These are phyloP conservation scores for Lepus timidus DNA, from an alignment of 2,113 vertebrate species.

Conservation along the genomic window DNA sequence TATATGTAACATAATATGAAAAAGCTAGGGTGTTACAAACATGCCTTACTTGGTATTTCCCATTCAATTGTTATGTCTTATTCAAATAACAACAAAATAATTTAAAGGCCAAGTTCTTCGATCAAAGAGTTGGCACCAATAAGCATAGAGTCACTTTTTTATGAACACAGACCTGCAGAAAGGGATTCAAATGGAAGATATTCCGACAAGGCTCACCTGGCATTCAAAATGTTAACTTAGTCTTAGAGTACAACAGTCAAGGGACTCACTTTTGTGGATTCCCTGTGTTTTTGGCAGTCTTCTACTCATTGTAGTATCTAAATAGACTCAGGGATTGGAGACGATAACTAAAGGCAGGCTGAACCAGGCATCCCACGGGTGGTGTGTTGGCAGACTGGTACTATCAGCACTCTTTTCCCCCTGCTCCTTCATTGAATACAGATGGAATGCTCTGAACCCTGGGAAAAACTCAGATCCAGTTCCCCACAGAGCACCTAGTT, in stretches of 20 bases:
- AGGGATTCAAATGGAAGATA: neutral
- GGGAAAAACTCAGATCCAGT: neutral
- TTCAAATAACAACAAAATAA: neutral
- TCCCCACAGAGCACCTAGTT: neutral
- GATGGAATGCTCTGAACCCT: neutral
- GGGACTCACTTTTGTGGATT: neutral
- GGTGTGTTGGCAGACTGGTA: neutral
- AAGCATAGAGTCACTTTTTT: neutral
- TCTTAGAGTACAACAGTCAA: neutral
- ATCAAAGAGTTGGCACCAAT: neutral
- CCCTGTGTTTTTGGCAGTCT: neutral
- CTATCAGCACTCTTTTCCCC: neutral
- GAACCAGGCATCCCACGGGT: neutral
- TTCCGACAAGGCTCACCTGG: neutral
- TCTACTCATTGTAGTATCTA: neutral
- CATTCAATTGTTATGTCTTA: neutral
- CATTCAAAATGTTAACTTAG: neutral
- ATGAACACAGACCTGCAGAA: neutral
- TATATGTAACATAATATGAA: constrained; percentile 13
- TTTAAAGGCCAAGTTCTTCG: neutral
- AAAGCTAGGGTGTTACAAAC: neutral
- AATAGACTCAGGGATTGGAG: neutral
- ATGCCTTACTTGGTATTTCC: neutral
- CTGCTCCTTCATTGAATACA: neutral
- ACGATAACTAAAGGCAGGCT: neutral